These are phyloP conservation scores for Spondyliosoma cantharus DNA, from an alignment of 2,797 vertebrate species.

Conservation along the genomic window DNA sequence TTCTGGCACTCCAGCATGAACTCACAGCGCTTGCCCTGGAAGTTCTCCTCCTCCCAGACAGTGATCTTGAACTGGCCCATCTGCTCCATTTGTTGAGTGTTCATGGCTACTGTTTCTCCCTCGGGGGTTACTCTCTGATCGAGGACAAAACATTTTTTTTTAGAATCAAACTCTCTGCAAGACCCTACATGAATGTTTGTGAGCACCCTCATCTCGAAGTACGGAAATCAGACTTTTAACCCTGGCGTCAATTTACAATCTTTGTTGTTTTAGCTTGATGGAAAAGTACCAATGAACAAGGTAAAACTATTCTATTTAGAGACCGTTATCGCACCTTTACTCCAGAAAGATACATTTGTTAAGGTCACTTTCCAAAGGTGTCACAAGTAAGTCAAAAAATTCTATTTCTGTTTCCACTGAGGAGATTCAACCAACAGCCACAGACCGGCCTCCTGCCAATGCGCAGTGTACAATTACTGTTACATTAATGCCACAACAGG, in stretches of 20 bases:
- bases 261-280: conserved; percentile 3
- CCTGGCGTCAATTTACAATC: neutral
- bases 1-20: conserved; percentile 95
- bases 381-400: conserved; percentile 16
- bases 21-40: conserved; percentile 95
- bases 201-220: neutral
- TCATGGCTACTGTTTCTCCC: conserved; percentile 86
- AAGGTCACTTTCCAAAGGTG: conserved; percentile 1
- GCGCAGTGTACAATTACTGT: neutral
- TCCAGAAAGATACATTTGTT: neutral
- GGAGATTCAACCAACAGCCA: conserved; percentile 17
- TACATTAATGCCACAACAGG: neutral
- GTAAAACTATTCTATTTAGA: neutral
- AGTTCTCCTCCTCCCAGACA: conserved; percentile 96
- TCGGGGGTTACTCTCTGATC: conserved; percentile 69
- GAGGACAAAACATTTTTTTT: neutral
- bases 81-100: conserved; percentile 92
- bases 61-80: conserved; percentile 93
- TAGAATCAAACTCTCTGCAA: neutral
- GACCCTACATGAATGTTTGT: neutral
- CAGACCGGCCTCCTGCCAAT: conserved; percentile 1
- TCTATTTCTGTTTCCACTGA: conserved; percentile 8
- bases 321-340: neutral
- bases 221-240: neutral
- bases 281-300: neutral